Base-by-base conservation (phyloP, 2,797 vertebrate species). In the Notolabrus celidotus region DNA sequence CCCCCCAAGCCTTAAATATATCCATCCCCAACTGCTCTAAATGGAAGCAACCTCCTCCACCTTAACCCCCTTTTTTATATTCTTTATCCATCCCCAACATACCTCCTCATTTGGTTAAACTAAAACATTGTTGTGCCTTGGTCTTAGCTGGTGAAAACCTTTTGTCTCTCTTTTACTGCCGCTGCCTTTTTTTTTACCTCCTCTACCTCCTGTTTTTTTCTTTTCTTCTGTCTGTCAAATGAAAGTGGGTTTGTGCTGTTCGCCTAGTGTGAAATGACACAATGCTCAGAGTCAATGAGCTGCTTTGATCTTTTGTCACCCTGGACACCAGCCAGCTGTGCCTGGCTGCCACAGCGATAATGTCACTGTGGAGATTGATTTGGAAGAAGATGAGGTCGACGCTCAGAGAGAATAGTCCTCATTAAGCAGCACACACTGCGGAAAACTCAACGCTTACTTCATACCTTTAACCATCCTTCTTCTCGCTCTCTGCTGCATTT, bases 331-430 rank as follows among this genome's bases (percentile, higher is more conserved):
- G 83, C 88, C 85, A 88, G 83, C 83, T 85, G 80, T 71, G 82
- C 57, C 71, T 67, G 46, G 60, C 76, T 71, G 83, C 71, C 73
- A 62, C 49, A 0, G 82, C 53, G 42, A 70, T 82, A 79, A 84
- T 86, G 76, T 87, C 82, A 80, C 77, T 51, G 58, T 42, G 54
- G 82, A 88, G 87, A 89, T 79, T 84, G 88, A 90, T 89, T 84
- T 84, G 72, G 53, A 67, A 61, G 74, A 73, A 71, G 72, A 88
- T 83, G 72, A 56, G 71, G 67, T 81, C 16, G 66, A 55, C 42
- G 41, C 75, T 72, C 42, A 11, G 72, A 78, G 68, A 84, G 68
- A 86, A 80, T 59, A 75, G 77, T 79, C 62, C 75, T 89, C 85
- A 87, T 90, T 90, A 88, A 74, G 74, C 58, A 71, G 57, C 82